A percentile compares a stretch with the other conserved stretches of the same genome.
These are phyloP conservation scores for Melieria picta DNA, from an alignment of 2,888 invertebrate species.

Conservation along the genomic window DNA sequence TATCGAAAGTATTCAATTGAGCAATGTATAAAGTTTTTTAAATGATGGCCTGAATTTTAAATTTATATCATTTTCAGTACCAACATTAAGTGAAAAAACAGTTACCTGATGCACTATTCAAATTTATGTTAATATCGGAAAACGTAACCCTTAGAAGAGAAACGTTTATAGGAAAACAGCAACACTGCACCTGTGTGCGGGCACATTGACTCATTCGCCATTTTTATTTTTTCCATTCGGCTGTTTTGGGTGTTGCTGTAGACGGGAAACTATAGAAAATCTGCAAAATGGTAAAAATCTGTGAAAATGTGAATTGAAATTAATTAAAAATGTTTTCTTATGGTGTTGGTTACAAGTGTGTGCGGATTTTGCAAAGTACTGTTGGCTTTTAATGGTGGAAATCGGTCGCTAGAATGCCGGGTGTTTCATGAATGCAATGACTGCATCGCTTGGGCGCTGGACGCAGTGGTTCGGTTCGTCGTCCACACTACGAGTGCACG, in stretches of 20 bases:
- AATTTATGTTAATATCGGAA: no score
- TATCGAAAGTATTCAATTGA: no score
- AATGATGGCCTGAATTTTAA: no score
- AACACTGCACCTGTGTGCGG: no score
- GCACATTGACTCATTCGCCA: slow-evolving; percentile 45
- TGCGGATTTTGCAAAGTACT: background rate
- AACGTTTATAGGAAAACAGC: no score
- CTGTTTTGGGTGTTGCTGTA: slow-evolving; percentile 40
- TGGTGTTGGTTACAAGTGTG: background rate
- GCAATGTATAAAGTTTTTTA: no score
- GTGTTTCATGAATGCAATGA: slow-evolving; percentile 43
- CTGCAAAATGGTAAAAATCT: slow-evolving; percentile 45
- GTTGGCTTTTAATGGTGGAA: slow-evolving; percentile 9
- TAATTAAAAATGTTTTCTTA: slow-evolving; percentile 39
- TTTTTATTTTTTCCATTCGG: slow-evolving; percentile 44
- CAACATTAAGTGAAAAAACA: no score
- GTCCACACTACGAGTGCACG: background rate
- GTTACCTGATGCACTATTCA: no score
- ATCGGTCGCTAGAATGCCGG: slow-evolving; percentile 40
- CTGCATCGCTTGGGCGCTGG: slow-evolving; percentile 34
- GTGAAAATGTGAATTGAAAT: slow-evolving; percentile 25
- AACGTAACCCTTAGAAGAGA: no score
- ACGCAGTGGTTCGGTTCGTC: background rate
- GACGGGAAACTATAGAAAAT: slow-evolving; percentile 36
- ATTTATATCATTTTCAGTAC: no score